Conservation (phyloP, 2,113 vertebrate genomes). For the Octodon degus region DNA sequence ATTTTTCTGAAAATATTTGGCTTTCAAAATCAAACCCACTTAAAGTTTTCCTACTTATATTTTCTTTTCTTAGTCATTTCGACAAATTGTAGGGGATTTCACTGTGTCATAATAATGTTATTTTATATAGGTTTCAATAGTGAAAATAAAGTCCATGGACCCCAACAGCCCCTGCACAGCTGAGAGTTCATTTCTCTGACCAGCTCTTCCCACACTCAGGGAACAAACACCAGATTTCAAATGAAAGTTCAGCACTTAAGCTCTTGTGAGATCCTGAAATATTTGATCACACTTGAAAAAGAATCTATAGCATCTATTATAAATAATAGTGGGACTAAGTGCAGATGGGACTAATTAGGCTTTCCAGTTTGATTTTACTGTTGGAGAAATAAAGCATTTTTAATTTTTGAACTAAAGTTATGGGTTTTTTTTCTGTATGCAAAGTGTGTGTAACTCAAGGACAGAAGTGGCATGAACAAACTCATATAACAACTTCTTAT, state of each 20-base stretch:
- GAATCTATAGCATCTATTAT: conserved; percentile 56
- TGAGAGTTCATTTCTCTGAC: conserved; percentile 65
- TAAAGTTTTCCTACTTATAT: conserved; percentile 78
- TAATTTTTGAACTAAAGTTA: conserved; percentile 58
- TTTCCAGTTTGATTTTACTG: conserved; percentile 71
- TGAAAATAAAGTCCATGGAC: conserved; percentile 75
- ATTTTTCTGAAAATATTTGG: conserved; percentile 82
- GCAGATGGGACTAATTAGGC: conserved; percentile 75
- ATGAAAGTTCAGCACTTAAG: conserved; percentile 72
- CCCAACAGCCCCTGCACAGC: conserved; percentile 49
- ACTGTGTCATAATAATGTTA: conserved; percentile 78
- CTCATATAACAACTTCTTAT: not conserved
- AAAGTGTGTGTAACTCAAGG: not conserved
- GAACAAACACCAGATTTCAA: conserved; percentile 77
- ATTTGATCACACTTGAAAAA: conserved; percentile 63
- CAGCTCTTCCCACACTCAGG: conserved; percentile 66
- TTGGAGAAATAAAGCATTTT: conserved; percentile 52
- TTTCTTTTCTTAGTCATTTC: conserved; percentile 81
- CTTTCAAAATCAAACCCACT: conserved; percentile 81
- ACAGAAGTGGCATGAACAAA: conserved; percentile 6
- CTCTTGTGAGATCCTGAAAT: conserved; percentile 78
- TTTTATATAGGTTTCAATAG: conserved; percentile 78
- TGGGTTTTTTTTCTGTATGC: not conserved
- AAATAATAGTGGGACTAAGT: conserved; percentile 51
- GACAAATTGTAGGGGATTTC: conserved; percentile 70